Conservation (phyloP, 2,797 vertebrate species). For the Emys orbicularis region DNA sequence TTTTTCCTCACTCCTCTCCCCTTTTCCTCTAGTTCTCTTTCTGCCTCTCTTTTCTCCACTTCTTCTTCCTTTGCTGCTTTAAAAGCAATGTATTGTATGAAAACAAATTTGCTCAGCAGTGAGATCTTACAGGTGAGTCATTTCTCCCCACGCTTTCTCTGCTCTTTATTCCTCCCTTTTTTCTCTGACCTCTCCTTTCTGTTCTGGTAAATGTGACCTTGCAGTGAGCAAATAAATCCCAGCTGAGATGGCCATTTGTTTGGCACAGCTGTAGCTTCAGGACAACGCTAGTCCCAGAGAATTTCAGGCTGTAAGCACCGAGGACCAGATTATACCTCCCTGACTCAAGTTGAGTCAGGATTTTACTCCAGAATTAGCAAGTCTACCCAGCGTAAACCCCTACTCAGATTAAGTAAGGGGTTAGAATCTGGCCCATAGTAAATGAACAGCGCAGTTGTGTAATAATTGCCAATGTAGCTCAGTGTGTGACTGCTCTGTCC, state of each 20-base stretch:
- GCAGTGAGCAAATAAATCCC: constrained; percentile 15
- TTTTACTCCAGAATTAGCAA: constrained; percentile 8
- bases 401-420: neutral
- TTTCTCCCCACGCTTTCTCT: neutral
- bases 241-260: neutral
- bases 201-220: constrained; percentile 11
- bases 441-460: neutral
- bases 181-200: constrained; percentile 25
- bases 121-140: constrained; percentile 67
- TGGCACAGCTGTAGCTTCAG: constrained; percentile 46
- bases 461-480: constrained; percentile 2
- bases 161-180: constrained; percentile 28
- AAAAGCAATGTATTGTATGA: constrained; percentile 60
- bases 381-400: neutral
- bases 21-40: constrained; percentile 62
- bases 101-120: constrained; percentile 61
- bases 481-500: neutral
- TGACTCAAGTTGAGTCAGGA: neutral
- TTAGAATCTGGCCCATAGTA: neutral
- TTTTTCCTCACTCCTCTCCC: constrained; percentile 57
- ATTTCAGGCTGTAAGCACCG: neutral
- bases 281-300: constrained; percentile 26
- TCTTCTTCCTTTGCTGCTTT: constrained; percentile 73
- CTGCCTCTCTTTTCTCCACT: constrained; percentile 61
- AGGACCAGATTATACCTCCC: neutral